phyloP scores from a whole-genome alignment of 2,797 vertebrate genomes.

The Meriones psammophilus region DNA sequence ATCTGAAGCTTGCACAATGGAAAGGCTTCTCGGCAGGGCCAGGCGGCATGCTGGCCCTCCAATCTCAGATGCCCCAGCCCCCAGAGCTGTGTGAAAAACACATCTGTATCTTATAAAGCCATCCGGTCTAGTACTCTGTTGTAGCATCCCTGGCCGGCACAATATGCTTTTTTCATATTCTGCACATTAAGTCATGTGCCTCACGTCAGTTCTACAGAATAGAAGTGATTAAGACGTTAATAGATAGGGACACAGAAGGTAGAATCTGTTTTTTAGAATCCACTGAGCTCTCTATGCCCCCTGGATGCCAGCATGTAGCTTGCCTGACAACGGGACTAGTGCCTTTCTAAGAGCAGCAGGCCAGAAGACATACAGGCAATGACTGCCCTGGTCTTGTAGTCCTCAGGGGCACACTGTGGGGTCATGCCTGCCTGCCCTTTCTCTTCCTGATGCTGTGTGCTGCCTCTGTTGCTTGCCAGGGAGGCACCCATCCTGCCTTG shows the following conservation, averaged over 20 bases:
- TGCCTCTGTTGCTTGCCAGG: background rate
- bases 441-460: background rate
- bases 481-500: background rate
- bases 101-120: background rate
- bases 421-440: background rate
- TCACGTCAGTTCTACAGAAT: background rate
- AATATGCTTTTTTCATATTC: background rate
- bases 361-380: background rate
- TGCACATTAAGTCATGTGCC: background rate
- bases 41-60: fast-evolving
- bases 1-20: background rate
- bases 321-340: background rate
- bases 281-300: background rate
- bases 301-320: background rate
- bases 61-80: too few species aligned
- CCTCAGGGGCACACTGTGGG: too few species aligned
- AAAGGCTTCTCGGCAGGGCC: background rate
- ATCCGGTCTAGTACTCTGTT: background rate
- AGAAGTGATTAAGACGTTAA: background rate
- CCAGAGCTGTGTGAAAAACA: background rate
- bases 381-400: fast-evolving
- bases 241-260: background rate
- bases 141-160: background rate
- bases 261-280: constrained; percentile 1
- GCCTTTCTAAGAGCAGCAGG: too few species aligned